A percentile compares a stretch with the other conserved stretches of the same genome.
phyloP scores from a whole-genome alignment of 2,888 invertebrate species.

The Synergus japonicus region DNA sequence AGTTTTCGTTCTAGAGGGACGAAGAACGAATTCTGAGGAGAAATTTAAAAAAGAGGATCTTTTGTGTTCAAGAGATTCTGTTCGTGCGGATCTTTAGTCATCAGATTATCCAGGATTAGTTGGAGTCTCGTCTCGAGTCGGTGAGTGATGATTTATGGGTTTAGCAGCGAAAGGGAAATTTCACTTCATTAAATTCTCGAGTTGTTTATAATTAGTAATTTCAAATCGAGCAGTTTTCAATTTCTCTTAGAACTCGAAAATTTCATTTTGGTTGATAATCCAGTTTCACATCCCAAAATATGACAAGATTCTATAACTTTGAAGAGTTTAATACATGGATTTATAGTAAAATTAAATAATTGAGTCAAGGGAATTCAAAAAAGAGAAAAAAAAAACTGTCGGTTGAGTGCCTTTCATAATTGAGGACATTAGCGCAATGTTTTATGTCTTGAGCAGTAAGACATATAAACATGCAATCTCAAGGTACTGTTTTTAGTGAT shows the following conservation, averaged over 20 bases:
- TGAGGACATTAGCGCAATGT: slow-evolving; percentile 26
- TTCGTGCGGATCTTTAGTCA: slow-evolving; percentile 26
- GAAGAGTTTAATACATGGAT: no score
- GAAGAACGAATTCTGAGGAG: slow-evolving; percentile 42
- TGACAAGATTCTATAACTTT: no score
- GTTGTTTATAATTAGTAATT: not conserved
- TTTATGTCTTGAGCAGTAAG: not conserved
- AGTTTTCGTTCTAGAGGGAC: slow-evolving; percentile 22
- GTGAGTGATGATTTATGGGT: slow-evolving; percentile 22
- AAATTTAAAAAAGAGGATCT: slow-evolving; percentile 28
- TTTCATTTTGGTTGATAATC: not conserved
- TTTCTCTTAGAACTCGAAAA: no score
- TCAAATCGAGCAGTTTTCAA: not conserved
- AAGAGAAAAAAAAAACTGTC: not conserved
- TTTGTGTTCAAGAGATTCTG: slow-evolving; percentile 31
- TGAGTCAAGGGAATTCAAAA: not conserved
- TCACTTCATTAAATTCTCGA: not conserved
- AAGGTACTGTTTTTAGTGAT: not conserved
- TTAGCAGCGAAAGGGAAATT: slow-evolving; percentile 11
- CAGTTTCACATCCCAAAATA: no score
- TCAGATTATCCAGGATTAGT: slow-evolving; percentile 31
- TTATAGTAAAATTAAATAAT: no score
- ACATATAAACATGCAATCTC: not conserved
- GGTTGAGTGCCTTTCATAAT: slow-evolving; percentile 32
- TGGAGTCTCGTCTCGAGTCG: slow-evolving; percentile 24